Percentiles rank a stretch among this genome's conserved stretches.
Evolutionary conservation across 2,888 invertebrate species (phyloP).

Genomic region (Melanostoma mellinum): DNA sequence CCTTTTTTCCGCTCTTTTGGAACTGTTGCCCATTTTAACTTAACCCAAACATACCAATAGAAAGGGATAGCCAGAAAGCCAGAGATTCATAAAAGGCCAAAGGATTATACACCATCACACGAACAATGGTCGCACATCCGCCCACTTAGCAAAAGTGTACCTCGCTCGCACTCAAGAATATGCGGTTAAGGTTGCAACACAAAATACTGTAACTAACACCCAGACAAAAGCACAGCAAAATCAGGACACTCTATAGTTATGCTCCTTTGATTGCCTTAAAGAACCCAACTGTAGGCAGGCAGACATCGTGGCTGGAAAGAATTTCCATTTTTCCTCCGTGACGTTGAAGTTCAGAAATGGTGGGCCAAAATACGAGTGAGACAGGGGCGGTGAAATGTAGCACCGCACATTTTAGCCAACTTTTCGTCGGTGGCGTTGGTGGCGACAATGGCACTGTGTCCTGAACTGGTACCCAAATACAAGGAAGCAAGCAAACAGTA

Average conservation of each 20-base stretch:
- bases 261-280: conserved; percentile 65
- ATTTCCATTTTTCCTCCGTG: conserved; percentile 26
- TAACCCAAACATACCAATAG: conserved; percentile 27
- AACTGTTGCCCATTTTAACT: conserved; percentile 63
- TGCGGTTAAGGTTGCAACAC: conserved; percentile 48
- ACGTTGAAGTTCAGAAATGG: conserved; percentile 34
- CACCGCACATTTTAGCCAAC: conserved; percentile 59
- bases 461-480: conserved; percentile 39
- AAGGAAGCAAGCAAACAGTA: conserved; percentile 17
- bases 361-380: conserved; percentile 2
- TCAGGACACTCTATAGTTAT: conserved; percentile 54
- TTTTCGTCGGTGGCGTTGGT: conserved; percentile 44
- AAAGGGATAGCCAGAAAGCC: conserved; percentile 4
- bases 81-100: conserved; percentile 60
- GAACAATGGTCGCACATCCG: conserved; percentile 60
- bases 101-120: conserved; percentile 45
- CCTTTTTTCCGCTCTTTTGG: conserved; percentile 27
- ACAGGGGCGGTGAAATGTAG: conserved; percentile 49
- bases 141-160: conserved; percentile 58
- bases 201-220: conserved; percentile 44
- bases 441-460: conserved; percentile 48
- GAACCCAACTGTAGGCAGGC: conserved; percentile 40
- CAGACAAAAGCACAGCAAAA: not conserved
- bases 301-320: conserved; percentile 59
- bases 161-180: conserved; percentile 4